Conservation (phyloP, 2,888 invertebrate species). For the Tubiluchus corallicola region DNA sequence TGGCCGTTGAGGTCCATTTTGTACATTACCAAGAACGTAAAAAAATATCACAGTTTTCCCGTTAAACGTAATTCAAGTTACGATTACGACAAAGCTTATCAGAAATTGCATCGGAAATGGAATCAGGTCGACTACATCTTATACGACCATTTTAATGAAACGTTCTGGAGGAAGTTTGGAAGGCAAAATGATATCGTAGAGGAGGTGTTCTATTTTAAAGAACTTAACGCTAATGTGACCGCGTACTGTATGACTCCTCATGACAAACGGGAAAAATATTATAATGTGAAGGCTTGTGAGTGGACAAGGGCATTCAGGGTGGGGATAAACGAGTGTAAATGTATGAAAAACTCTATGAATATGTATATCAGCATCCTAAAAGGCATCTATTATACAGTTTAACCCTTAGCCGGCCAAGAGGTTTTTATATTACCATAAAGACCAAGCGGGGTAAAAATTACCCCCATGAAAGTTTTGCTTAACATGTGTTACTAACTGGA, state of each 20-base stretch:
- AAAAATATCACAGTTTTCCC: conserved; percentile 11
- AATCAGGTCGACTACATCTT: conserved; percentile 21
- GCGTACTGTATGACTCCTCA: neutral
- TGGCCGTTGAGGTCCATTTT: conserved; percentile 24
- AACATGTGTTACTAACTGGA: no score
- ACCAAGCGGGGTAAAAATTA: no score
- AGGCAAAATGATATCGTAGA: conserved; percentile 14
- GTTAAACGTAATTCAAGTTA: conserved; percentile 12
- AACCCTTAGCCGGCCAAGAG: no score
- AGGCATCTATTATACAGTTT: no score
- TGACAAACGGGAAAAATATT: no score
- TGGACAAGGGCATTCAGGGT: no score
- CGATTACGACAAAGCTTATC: conserved; percentile 13
- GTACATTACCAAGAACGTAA: conserved; percentile 17
- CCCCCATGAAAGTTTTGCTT: no score
- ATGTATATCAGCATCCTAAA: no score
- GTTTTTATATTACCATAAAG: no score
- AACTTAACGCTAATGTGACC: neutral
- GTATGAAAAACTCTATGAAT: no score
- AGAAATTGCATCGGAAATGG: conserved; percentile 19
- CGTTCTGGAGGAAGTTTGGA: conserved; percentile 20
- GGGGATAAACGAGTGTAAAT: no score
- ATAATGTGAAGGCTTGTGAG: no score
- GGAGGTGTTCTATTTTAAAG: neutral
- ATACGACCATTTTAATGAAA: conserved; percentile 22